phyloP scores from a whole-genome alignment of 2,797 vertebrate genomes.

The Darevskia nairensis region DNA sequence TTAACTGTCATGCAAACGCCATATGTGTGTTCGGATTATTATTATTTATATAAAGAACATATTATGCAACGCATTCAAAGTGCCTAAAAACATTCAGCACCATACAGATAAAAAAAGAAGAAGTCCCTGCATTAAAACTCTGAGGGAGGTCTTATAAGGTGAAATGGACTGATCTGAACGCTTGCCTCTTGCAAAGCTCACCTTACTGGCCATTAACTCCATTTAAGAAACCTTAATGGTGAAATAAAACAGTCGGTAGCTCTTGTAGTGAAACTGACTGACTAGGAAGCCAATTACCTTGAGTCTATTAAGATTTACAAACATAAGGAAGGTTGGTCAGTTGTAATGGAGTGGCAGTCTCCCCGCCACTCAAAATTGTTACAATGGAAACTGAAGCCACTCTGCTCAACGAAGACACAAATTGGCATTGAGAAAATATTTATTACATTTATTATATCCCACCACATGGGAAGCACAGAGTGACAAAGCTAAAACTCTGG shows the following conservation, averaged over 20 bases:
- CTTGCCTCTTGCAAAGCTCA: not conserved
- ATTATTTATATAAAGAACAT: not conserved
- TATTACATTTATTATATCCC: not conserved
- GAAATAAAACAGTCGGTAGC: not conserved
- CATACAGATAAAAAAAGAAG: not conserved
- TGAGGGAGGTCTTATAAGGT: not conserved
- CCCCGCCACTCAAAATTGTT: not conserved
- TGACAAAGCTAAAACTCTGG: too few species aligned
- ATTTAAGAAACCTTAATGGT: not conserved
- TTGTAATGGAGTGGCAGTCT: not conserved
- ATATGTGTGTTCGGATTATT: not conserved
- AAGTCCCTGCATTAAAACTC: not conserved
- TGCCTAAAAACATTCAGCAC: not conserved
- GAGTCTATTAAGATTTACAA: conserved; percentile 1
- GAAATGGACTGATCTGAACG: not conserved
- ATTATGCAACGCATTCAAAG: not conserved
- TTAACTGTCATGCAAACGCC: not conserved
- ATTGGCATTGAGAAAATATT: not conserved
- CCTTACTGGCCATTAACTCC: not conserved
- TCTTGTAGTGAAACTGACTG: not conserved
- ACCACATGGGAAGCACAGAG: too few species aligned
- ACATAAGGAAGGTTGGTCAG: not conserved
- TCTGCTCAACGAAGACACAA: not conserved
- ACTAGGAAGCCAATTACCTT: not conserved
- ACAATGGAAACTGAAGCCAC: too few species aligned